Base-by-base conservation (phyloP, 1,140 invertebrate species). In the Zaprionus lachaisei region DNA sequence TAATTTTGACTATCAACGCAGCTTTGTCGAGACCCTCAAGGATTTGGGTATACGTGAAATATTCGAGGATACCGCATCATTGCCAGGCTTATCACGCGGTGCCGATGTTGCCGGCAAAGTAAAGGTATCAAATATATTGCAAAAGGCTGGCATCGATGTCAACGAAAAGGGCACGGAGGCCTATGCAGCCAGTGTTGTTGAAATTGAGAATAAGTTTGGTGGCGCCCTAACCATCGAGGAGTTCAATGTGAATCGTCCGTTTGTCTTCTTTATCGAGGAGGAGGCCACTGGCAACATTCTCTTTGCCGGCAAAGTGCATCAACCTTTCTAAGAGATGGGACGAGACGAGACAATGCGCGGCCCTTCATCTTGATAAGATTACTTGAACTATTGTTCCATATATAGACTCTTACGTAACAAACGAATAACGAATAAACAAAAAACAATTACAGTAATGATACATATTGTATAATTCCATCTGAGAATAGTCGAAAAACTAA, bases 81-180 rank as follows among this genome's bases (percentile, higher is more conserved):
- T 97, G 57, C 94, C 95, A 5, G 95, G 95, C 3, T 94, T 97
- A 15, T 94, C 95, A 1, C 89, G 94, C 14, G 94, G 95, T 2
- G 94, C 94, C 63, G 86, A 92, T 1, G 81, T 93, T 5, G 81
- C 92, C 2, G 93, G 92, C 22, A 93, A 94, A 38, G 86, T 97
- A 14, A 93, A 94, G 31, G 95, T 98, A 0, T 96, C 96, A 0
- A 95, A 96, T 71, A 94, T 98, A 15, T 73, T 97, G 26, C 97
- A 98, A 87, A 96, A 97, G 83, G 94, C 96, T 54, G 97, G 96
- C 60, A 96, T 98, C 41, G 96, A 96, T 91, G 95, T 98, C 2
- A 96, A 97, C 83, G 97, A 98, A 93, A 93, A 96, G 77, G 97
- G 97, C 49, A 97, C 95, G 38, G 94, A 95, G 5, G 96, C 96